Conservation (phyloP, 1,140 invertebrate genomes). For the Hylaeus volcanicus region DNA sequence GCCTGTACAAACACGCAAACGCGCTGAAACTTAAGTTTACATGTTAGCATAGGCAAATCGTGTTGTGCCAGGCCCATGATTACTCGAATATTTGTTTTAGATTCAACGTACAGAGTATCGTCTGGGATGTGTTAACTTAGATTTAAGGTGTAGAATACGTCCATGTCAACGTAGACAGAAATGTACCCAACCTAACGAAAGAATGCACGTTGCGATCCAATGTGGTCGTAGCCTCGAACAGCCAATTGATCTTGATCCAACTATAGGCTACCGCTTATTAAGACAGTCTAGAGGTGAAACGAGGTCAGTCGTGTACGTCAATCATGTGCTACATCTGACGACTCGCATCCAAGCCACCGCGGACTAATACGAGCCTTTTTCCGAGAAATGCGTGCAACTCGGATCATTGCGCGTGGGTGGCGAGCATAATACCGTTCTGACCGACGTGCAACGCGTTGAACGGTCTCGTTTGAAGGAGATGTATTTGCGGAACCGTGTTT, state of each 20-base stretch:
- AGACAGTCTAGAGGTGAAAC: neutral
- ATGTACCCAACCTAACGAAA: no score
- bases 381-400: slow-evolving; percentile 18
- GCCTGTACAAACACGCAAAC: no score
- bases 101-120: no score
- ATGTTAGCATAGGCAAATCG: no score
- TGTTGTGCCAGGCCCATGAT: no score
- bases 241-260: neutral
- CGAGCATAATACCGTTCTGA: no score
- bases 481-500: neutral
- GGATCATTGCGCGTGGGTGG: slow-evolving; percentile 4
- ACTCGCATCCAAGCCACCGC: neutral
- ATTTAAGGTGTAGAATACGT: no score
- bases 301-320: slow-evolving; percentile 17
- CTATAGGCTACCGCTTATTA: neutral
- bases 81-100: no score
- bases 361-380: neutral
- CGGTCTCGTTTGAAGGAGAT: neutral
- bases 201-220: no score
- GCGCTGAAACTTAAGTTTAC: no score
- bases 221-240: neutral
- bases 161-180: no score
- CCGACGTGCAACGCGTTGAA: neutral
- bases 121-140: no score
- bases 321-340: slow-evolving; percentile 19